phyloP scores from a whole-genome alignment of 2,113 vertebrate species.

The Taxidea taxus region DNA sequence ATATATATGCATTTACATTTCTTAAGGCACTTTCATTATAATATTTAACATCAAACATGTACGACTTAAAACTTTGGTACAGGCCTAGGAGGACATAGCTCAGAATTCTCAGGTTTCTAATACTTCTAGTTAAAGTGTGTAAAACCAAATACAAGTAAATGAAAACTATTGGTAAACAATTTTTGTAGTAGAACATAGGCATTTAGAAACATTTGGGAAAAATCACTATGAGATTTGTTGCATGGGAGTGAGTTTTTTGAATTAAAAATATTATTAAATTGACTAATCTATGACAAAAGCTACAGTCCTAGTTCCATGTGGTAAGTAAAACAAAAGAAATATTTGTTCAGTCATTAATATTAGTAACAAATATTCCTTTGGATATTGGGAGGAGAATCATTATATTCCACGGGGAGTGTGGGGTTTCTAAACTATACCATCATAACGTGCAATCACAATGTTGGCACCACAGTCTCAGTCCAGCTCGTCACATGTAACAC shows the following conservation, averaged over 20 bases:
- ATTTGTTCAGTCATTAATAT: neutral
- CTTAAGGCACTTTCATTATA: neutral
- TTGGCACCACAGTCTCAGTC: neutral
- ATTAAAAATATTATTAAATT: neutral
- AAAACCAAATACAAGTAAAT: constrained; percentile 24
- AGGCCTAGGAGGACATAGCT: neutral
- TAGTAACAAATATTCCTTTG: neutral
- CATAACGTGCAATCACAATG: neutral
- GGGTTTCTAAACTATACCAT: neutral
- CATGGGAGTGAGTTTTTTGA: neutral
- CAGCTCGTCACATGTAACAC: neutral
- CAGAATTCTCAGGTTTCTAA: neutral
- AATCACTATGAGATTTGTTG: neutral
- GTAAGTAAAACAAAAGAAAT: neutral
- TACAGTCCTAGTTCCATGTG: neutral
- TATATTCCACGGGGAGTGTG: neutral
- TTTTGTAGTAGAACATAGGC: neutral
- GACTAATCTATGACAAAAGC: neutral
- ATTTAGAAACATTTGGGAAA: constrained; percentile 20
- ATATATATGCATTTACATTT: neutral
- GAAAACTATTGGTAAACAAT: neutral
- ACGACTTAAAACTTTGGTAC: neutral
- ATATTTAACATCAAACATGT: neutral
- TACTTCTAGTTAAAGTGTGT: neutral
- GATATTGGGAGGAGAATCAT: neutral